A percentile compares a stretch with the other conserved stretches of the same genome.
Conservation (phyloP, 2,113 vertebrate species). For the Poicephalus gulielmi region DNA sequence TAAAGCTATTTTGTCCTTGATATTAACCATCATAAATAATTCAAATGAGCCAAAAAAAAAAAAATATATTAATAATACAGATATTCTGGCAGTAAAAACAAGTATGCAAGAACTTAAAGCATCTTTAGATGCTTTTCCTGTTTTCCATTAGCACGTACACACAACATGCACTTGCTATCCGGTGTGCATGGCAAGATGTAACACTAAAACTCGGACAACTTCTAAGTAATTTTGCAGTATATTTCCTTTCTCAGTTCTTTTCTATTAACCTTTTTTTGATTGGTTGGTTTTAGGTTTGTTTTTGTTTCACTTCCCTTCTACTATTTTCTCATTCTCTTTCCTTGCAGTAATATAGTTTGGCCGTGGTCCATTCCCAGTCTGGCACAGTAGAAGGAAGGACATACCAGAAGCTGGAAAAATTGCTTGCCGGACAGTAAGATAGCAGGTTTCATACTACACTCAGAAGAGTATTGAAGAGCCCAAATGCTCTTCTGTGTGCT, state of each 20-base stretch:
- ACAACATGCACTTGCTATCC: accelerated
- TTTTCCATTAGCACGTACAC: not conserved
- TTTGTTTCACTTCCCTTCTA: not conserved
- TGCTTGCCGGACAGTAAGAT: not conserved
- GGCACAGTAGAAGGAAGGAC: not conserved
- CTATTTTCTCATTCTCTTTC: not conserved
- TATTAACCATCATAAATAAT: not conserved
- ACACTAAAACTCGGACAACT: not conserved
- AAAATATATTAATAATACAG: not conserved
- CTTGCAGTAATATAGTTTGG: not conserved
- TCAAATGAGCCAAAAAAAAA: not conserved
- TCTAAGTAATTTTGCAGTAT: not conserved
- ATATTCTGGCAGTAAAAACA: not conserved
- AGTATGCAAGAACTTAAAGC: not conserved
- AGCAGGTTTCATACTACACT: not conserved
- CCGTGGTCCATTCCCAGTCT: not conserved
- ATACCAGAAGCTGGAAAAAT: not conserved
- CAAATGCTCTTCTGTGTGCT: not conserved
- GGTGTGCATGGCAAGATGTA: not conserved
- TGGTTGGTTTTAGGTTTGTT: not conserved
- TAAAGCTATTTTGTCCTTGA: not conserved
- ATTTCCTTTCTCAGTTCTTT: not conserved
- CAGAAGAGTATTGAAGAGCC: not conserved
- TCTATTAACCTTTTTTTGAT: not conserved
- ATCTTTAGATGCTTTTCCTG: not conserved